Conservation (phyloP, 2,113 vertebrate genomes). For the Harpagus bidentatus region DNA sequence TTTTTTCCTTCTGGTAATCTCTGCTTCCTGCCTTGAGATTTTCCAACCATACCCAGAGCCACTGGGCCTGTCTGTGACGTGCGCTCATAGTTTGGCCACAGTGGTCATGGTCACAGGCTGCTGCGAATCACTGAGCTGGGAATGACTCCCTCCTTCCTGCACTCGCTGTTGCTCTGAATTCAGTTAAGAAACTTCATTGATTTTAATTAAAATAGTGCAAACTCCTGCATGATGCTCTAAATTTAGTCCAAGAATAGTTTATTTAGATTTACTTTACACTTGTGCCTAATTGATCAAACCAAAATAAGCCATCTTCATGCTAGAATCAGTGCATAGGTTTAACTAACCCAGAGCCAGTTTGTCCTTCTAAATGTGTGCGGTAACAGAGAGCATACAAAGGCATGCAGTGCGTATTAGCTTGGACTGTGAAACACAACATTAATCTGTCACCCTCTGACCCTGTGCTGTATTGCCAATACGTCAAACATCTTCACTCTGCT, state of each 20-base stretch:
- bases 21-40: not conserved
- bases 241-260: not conserved
- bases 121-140: not conserved
- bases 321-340: not conserved
- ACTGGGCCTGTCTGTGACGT: not conserved
- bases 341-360: not conserved
- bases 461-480: constrained; percentile 51
- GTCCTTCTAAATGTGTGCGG: not conserved
- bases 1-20: not conserved
- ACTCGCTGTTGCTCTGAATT: not conserved
- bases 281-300: not conserved
- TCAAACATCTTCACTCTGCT: constrained; percentile 51
- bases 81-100: not conserved
- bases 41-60: not conserved
- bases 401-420: not conserved
- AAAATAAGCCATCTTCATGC: not conserved
- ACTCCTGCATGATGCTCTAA: not conserved
- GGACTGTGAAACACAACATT: constrained; percentile 46
- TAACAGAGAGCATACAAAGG: not conserved
- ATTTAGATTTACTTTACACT: not conserved
- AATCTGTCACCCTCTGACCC: constrained; percentile 51
- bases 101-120: not conserved
- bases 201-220: constrained; percentile 8
- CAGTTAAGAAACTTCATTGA: not conserved
- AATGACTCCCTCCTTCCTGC: not conserved